Evolutionary conservation across 2,797 vertebrate genomes (phyloP), one percentile per base, ranked within the genome.

Genomic region (Esox lucius): DNA sequence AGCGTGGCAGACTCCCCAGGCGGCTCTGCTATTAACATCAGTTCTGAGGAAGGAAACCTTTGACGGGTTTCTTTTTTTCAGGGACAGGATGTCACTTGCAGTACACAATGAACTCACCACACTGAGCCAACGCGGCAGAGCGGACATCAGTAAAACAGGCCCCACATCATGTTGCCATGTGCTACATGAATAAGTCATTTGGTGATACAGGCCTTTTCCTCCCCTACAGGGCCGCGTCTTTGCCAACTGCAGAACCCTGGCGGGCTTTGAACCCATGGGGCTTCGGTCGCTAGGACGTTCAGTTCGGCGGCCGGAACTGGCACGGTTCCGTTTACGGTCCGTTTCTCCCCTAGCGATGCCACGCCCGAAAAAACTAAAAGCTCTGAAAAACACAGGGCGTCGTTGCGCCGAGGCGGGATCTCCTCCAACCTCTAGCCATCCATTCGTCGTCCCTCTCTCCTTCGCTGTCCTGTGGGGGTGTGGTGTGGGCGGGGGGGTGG

Each of bases 21-120:
- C 76, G 74, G 65, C 73, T 69, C 78, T 78, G 79, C 69, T 86
- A 76, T 81, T 80, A 86, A 80, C 77, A 81, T 86, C 77, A 80
- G 73, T 39, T 3, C 3, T 8, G 31, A 68, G 76, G 76, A 78
- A 79, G 81, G 80, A 83, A 81, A 73, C 24, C 26, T 79, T 83
- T 69, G 77, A 82, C 79, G 42, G 13, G 42, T 46, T 46, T 46
- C 42, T 46, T 11, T 80, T 72, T 80, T 78, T 81, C 77, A n/a
- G 69, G 35, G 71, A 65, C 83, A 83, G 84, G 80, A 83, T 79
- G 84, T 79, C 87, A 76, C 66, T 12, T 39, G 17, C 4, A 11
- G 65, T 11, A 22, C 13, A 9, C 7, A 12, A 8, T n/a, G 65
- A 39, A 42, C 62, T 33, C 13, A 26, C n/a, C 28, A 15, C 28